Evolutionary conservation across 2,888 invertebrate species (phyloP), one percentile per base, ranked within the genome.

Genomic region (Stomorhina lunata): DNA sequence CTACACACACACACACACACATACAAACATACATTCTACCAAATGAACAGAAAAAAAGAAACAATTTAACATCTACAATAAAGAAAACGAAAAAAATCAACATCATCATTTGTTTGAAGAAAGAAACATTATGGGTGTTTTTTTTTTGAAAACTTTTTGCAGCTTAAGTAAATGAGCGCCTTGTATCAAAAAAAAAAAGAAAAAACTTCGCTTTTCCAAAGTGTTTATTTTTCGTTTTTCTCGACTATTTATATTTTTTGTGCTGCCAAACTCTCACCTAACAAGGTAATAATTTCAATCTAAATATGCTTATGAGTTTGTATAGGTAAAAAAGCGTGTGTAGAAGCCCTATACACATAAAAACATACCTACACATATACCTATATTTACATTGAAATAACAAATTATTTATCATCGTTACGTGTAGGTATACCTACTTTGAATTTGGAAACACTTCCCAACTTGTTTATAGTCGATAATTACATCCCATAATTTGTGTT

Each of bases 391-490:
- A 43, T 29, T 61, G 10, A 77, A 76, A 68, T 48, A 78, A 69
- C 72, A 73, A 81, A 78, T 78, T 73, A 69, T 81, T 81, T 78
- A 78, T 78, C 78, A 81, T 68, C 29, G 68, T 73, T 61, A n/a
- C n/a, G n/a, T n/a, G n/a, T n/a, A n/a, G n/a, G n/a, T n/a, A n/a
- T n/a, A 15, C 17, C 7, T 10, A 53, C 20, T n/a, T 22, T n/a
- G 25, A 27, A 45, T 45, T 45, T 34, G 53, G n/a, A 63, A 77
- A 34, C 55, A 69, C 55, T 65, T 73, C 12, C 37, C 73, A 55
- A 55, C 32, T 69, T 63, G 57, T 81, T 78, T 73, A 78, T 81
- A 57, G 55, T 48, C 68, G 73, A 57, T 81, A 78, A 81, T 78
- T 77, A 77, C 63, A 69, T 45, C 61, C 37, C 45, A 77, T 68